These are phyloP conservation scores for Platycheirus albimanus DNA, from an alignment of 2,888 invertebrate species.

Conservation along the genomic window DNA sequence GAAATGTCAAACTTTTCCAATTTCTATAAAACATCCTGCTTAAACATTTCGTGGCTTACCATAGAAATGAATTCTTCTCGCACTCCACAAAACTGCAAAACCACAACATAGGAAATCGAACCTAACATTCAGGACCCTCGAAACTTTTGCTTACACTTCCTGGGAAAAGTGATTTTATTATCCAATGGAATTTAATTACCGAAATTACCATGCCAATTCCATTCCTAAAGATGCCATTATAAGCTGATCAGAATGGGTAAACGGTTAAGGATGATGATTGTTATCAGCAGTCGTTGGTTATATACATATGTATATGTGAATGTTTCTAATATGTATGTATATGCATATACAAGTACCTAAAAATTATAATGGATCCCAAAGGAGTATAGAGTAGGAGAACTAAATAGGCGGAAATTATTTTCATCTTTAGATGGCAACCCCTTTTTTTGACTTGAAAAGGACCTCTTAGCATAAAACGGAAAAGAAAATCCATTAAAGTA, in stretches of 20 bases:
- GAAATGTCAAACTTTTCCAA: slow-evolving; percentile 66
- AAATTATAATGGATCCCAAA: slow-evolving; percentile 40
- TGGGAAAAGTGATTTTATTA: slow-evolving; percentile 43
- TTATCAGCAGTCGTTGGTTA: background rate
- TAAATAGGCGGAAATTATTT: slow-evolving; percentile 58
- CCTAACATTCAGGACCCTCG: slow-evolving; percentile 2
- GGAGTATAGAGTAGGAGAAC: background rate
- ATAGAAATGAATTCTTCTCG: slow-evolving; percentile 32
- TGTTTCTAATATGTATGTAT: too few relatives aligned
- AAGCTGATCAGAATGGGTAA: slow-evolving; percentile 9
- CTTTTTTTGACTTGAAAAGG: slow-evolving; percentile 37
- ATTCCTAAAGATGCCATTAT: slow-evolving; percentile 19
- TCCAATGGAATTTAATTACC: slow-evolving; percentile 67
- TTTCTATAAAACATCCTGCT: slow-evolving; percentile 35
- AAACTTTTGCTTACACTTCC: slow-evolving; percentile 35
- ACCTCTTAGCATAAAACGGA: slow-evolving; percentile 43
- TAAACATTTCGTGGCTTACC: slow-evolving; percentile 45
- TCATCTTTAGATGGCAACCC: slow-evolving; percentile 54
- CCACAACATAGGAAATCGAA: slow-evolving; percentile 53
- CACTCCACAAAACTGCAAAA: slow-evolving; percentile 3
- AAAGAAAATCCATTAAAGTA: slow-evolving; percentile 69
- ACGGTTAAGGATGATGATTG: background rate
- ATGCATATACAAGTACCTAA: slow-evolving; percentile 9
- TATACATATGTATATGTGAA: too few relatives aligned
- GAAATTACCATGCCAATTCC: slow-evolving; percentile 60